Percentiles rank a stretch among this genome's conserved stretches.
phyloP scores from a whole-genome alignment of 2,113 vertebrate genomes.

The Colistium nudipinnis region DNA sequence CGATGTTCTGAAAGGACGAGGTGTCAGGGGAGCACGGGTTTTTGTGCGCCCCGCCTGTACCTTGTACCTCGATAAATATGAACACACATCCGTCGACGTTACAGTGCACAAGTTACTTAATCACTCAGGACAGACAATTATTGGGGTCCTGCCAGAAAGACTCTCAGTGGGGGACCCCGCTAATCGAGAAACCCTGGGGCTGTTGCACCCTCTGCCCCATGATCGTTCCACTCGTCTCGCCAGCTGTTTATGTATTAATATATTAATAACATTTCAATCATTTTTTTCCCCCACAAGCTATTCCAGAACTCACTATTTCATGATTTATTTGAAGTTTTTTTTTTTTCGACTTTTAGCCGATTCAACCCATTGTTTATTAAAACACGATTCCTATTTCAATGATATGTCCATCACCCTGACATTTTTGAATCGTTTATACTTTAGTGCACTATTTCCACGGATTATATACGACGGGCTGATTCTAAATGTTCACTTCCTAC shows the following conservation, averaged over 20 bases:
- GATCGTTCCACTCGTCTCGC: not conserved
- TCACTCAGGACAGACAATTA: not conserved
- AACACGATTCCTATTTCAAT: not conserved
- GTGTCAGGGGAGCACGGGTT: too few relatives aligned
- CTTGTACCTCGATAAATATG: too few relatives aligned
- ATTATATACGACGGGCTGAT: not conserved
- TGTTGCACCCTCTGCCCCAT: not conserved
- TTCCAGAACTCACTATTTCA: too few relatives aligned
- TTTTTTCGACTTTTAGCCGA: not conserved
- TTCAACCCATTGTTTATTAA: not conserved
- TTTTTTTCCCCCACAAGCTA: too few relatives aligned
- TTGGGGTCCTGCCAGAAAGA: not conserved
- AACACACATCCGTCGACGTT: too few relatives aligned
- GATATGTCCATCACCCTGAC: not conserved
- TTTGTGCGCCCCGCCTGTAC: too few relatives aligned
- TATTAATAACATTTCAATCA: not conserved
- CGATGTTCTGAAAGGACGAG: too few relatives aligned
- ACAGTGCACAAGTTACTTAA: not conserved
- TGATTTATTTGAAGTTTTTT: not conserved
- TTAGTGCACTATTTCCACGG: not conserved
- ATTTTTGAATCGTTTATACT: not conserved
- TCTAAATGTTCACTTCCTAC: not conserved
- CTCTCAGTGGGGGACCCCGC: constrained; percentile 1
- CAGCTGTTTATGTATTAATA: not conserved
- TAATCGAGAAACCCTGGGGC: not conserved